These are phyloP conservation scores for Silurus aristotelis DNA, from an alignment of 2,797 vertebrate species.

Conservation along the genomic window DNA sequence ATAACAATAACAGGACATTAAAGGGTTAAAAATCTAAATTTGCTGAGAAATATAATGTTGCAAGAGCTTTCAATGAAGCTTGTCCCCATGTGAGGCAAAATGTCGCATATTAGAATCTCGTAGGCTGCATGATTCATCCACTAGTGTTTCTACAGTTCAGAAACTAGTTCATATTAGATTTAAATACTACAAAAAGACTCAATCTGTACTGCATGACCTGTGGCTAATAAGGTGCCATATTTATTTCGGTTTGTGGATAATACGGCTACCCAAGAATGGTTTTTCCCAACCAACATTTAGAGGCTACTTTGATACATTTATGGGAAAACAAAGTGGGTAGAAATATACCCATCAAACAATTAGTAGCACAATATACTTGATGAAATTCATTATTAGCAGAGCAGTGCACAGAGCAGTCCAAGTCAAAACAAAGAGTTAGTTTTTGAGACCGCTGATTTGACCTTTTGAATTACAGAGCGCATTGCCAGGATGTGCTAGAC, in stretches of 20 bases:
- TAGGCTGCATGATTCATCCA: not conserved
- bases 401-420: not conserved
- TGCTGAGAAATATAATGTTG: not conserved
- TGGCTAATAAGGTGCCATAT: not conserved
- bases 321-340: not conserved
- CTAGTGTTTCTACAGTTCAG: not conserved
- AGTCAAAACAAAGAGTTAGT: too few relatives aligned
- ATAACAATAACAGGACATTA: not conserved
- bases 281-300: not conserved
- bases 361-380: not conserved
- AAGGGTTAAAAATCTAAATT: not conserved
- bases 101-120: not conserved
- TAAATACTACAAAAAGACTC: not conserved
- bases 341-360: not conserved
- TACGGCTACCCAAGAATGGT: not conserved
- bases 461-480: not conserved
- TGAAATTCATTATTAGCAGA: not conserved
- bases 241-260: not conserved
- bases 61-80: not conserved
- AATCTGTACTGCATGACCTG: not conserved
- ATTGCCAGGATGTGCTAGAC: constrained; percentile 28
- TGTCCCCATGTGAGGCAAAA: not conserved
- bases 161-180: not conserved
- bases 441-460: constrained; percentile 12
- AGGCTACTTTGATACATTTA: not conserved